Percentiles rank a stretch among this genome's conserved stretches.
Evolutionary conservation across 2,113 vertebrate genomes (phyloP).

Genomic region (Neomonachus schauinslandi): DNA sequence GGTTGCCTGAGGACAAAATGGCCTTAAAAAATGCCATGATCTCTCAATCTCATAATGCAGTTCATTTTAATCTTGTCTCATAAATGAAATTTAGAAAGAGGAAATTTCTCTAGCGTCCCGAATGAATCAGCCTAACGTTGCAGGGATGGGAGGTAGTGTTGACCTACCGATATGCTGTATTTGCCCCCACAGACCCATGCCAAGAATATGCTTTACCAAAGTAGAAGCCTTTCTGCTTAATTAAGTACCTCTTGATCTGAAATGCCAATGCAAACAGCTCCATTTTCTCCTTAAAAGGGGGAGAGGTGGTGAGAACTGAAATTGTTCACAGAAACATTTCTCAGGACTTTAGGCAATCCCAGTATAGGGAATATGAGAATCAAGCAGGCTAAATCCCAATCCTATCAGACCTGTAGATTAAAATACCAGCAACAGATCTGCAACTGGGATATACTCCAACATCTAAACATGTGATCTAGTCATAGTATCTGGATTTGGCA

Average conservation of each 20-base stretch:
- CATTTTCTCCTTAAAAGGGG: background rate
- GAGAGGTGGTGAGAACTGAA: background rate
- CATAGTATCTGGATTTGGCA: background rate
- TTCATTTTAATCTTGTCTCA: conserved; percentile 55
- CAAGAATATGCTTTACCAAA: conserved; percentile 30
- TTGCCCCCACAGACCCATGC: background rate
- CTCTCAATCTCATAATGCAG: background rate
- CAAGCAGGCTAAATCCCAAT: background rate
- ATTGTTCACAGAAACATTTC: background rate
- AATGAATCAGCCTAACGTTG: conserved; percentile 23
- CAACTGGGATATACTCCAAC: background rate
- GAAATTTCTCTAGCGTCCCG: conserved; percentile 20
- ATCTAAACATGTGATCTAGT: background rate
- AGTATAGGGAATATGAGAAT: background rate
- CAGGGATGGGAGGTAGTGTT: background rate
- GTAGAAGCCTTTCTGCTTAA: background rate
- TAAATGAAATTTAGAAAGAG: conserved; percentile 52
- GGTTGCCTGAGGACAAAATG: background rate
- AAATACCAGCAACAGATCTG: background rate
- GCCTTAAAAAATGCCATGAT: conserved; percentile 21
- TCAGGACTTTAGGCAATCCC: background rate
- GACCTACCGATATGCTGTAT: background rate
- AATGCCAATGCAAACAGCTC: background rate
- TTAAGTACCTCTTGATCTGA: conserved; percentile 30
- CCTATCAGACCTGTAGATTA: background rate